A percentile compares a stretch with the other conserved stretches of the same genome.
These are phyloP conservation scores for Lagorchestes hirsutus DNA, from an alignment of 2,797 vertebrate genomes.

Conservation along the genomic window DNA sequence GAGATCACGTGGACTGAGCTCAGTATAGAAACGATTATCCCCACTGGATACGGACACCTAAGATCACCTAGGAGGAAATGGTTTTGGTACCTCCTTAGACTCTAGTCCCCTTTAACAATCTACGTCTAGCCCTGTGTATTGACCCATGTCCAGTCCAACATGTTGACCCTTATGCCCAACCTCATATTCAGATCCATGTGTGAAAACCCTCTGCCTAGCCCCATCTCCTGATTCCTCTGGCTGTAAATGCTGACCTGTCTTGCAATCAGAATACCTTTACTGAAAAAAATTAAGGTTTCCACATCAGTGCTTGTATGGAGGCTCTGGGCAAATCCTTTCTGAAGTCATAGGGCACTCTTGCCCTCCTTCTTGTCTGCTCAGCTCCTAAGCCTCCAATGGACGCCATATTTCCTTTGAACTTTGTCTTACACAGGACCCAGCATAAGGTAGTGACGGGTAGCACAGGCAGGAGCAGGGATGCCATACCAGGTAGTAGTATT, in stretches of 20 bases:
- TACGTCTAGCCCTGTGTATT: neutral
- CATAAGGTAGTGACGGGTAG: neutral
- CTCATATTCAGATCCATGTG: neutral
- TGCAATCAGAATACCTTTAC: neutral
- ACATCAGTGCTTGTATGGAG: neutral
- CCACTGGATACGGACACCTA: neutral
- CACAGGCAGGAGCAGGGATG: neutral
- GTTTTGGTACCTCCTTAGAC: neutral
- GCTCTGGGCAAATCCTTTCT: neutral
- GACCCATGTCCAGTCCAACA: neutral
- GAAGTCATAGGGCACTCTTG: neutral
- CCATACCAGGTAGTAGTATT: neutral
- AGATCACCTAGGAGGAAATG: neutral
- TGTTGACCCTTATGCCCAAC: neutral
- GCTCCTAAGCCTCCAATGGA: neutral
- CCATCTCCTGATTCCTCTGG: neutral
- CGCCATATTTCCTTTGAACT: neutral
- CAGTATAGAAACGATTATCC: neutral
- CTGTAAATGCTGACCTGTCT: neutral
- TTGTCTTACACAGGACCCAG: neutral
- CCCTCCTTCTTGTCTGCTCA: neutral
- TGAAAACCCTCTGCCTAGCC: neutral
- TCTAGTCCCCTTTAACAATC: neutral
- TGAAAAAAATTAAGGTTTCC: neutral
- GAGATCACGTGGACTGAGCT: neutral